Conservation (phyloP, 1,140 invertebrate species). For the Drosophila pallidifrons region DNA sequence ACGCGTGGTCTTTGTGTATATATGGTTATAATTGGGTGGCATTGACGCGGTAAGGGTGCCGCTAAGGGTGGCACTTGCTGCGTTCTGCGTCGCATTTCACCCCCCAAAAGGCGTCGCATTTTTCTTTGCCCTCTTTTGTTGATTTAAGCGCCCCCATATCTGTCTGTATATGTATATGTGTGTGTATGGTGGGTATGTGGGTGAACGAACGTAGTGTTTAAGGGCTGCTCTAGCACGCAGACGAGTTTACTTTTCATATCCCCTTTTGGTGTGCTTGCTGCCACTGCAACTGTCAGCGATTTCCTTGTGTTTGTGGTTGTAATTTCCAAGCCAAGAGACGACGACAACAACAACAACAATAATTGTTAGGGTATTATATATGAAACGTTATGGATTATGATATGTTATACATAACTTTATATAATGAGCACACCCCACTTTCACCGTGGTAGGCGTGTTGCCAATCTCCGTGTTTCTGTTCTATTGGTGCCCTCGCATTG, state of each 20-base stretch:
- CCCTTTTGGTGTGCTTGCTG: slow-evolving; percentile 12
- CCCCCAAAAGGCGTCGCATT: slow-evolving; percentile 65
- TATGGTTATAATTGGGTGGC: slow-evolving; percentile 83
- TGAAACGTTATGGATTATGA: slow-evolving; percentile 79
- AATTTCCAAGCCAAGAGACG: slow-evolving; percentile 60
- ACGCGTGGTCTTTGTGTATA: slow-evolving; percentile 33
- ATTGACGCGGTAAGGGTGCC: slow-evolving; percentile 61
- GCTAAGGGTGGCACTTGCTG: slow-evolving; percentile 46
- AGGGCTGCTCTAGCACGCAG: slow-evolving; percentile 59
- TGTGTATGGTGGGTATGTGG: slow-evolving; percentile 7
- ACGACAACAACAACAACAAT: slow-evolving; percentile 23
- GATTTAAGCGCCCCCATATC: slow-evolving; percentile 60
- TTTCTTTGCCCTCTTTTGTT: slow-evolving; percentile 65
- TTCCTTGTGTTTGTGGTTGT: slow-evolving; percentile 74
- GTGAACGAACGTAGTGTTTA: slow-evolving; percentile 35
- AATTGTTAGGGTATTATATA: slow-evolving; percentile 28
- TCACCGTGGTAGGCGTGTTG: slow-evolving; percentile 34
- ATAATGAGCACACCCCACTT: slow-evolving; percentile 55
- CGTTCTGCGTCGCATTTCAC: slow-evolving; percentile 57
- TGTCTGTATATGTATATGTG: not conserved
- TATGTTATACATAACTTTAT: slow-evolving; percentile 80
- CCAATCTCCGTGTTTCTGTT: not conserved
- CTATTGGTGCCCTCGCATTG: slow-evolving; percentile 25
- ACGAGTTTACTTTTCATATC: slow-evolving; percentile 33
- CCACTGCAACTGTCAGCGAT: slow-evolving; percentile 28